These are phyloP conservation scores for Dryobotodes eremita DNA, from an alignment of 2,888 invertebrate species.

Conservation along the genomic window DNA sequence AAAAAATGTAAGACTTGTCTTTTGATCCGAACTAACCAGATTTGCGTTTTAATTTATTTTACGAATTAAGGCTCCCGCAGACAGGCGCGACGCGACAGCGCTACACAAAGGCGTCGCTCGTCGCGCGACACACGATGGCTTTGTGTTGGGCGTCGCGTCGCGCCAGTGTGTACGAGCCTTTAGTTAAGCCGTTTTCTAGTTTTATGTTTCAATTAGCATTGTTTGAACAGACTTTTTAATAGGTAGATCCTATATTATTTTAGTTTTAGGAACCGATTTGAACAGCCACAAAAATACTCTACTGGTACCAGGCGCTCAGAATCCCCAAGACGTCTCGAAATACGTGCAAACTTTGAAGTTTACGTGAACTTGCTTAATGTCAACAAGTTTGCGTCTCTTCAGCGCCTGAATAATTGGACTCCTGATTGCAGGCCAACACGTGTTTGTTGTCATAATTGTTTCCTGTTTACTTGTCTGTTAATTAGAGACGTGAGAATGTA, in stretches of 20 bases:
- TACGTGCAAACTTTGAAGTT: constrained; percentile 49
- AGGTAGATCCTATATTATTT: background rate
- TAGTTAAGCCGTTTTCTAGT: background rate
- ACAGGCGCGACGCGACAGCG: too few species aligned
- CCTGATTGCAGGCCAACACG: constrained; percentile 62
- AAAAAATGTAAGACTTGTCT: too few species aligned
- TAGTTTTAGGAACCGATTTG: background rate
- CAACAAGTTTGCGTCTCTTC: constrained; percentile 51
- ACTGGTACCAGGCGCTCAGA: constrained; percentile 18
- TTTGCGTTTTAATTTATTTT: background rate
- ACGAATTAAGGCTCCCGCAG: too few species aligned
- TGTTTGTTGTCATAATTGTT: constrained; percentile 57
- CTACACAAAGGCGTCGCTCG: too few species aligned
- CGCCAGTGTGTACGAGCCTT: too few species aligned
- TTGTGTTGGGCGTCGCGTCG: too few species aligned
- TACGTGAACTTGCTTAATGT: constrained; percentile 37
- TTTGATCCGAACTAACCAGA: background rate
- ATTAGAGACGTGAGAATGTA: constrained; percentile 17
- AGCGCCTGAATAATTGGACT: constrained; percentile 63
- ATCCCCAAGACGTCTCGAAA: constrained; percentile 25
- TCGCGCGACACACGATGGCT: too few species aligned
- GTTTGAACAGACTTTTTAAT: background rate
- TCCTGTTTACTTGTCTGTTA: constrained; percentile 28
- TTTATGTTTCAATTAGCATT: background rate
- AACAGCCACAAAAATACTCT: background rate